These are phyloP conservation scores for Trachelipus rathkii DNA, from an alignment of 1,140 invertebrate genomes.

Conservation along the genomic window DNA sequence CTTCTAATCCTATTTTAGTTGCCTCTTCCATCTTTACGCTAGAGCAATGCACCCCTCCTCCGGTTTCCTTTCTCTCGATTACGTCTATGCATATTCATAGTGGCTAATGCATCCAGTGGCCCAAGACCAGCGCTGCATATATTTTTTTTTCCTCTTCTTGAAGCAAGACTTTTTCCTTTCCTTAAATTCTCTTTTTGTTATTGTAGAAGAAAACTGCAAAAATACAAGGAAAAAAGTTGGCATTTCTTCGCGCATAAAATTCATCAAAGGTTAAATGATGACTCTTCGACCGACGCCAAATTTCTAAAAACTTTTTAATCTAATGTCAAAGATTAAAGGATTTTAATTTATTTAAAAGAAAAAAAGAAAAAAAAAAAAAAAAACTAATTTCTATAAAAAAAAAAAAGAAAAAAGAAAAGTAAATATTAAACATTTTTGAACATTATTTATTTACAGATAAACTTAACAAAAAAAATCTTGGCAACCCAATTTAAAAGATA, in stretches of 20 bases:
- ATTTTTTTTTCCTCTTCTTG: background rate
- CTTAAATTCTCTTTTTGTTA: background rate
- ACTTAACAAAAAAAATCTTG: no score
- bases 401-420: background rate
- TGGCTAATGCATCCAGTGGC: slow-evolving; percentile 8
- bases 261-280: background rate
- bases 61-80: background rate
- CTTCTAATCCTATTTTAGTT: background rate
- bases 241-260: background rate
- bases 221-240: background rate
- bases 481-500: no score
- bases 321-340: background rate
- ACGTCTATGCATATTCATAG: slow-evolving; percentile 3
- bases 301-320: background rate
- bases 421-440: no score
- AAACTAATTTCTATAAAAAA: background rate
- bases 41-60: background rate
- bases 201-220: background rate
- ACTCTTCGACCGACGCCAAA: background rate
- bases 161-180: no score
- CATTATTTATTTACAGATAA: no score
- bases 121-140: background rate
- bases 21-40: background rate
- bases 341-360: background rate
- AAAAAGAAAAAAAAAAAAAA: background rate